These are phyloP conservation scores for Actinostola sp. DNA, from an alignment of 92 coral and sea anemone species.

Conservation along the genomic window DNA sequence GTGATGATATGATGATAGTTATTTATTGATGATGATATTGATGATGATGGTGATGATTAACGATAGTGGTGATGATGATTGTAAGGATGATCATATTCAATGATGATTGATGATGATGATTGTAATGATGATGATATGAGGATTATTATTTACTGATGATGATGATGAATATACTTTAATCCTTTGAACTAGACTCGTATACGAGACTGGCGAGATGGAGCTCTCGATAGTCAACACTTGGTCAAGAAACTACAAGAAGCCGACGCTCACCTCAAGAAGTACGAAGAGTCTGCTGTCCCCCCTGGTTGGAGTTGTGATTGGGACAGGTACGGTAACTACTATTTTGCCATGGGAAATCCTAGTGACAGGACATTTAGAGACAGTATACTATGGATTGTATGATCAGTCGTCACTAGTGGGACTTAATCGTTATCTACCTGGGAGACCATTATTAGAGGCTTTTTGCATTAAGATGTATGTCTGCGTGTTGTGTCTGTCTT, in stretches of 20 bases:
- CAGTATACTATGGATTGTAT: slow-evolving; percentile 29
- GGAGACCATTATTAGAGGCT: not conserved
- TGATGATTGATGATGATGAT: too few relatives aligned
- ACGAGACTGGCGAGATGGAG: slow-evolving; percentile 97
- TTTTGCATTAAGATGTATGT: not conserved
- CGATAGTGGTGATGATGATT: too few relatives aligned
- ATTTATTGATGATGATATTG: too few relatives aligned
- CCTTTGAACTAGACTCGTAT: slow-evolving; percentile 81
- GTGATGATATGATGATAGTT: too few relatives aligned
- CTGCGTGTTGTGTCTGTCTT: not conserved
- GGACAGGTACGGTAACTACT: slow-evolving; percentile 99
- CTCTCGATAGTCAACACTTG: slow-evolving; percentile 81
- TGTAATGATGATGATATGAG: too few relatives aligned
- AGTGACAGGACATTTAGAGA: slow-evolving; percentile 28
- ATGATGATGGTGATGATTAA: too few relatives aligned
- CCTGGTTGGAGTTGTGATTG: slow-evolving; percentile 99
- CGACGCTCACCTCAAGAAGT: slow-evolving; percentile 74
- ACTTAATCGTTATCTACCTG: not conserved
- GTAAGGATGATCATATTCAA: too few relatives aligned
- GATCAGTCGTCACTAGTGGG: slow-evolving; percentile 8
- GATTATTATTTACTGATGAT: too few relatives aligned
- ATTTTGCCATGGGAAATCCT: slow-evolving; percentile 74
- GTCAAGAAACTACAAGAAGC: slow-evolving; percentile 85
- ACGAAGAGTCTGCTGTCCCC: slow-evolving; percentile 97
- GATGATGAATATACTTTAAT: not conserved